Conservation (phyloP, 2,888 invertebrate genomes). For the Xestia sexstrigata region DNA sequence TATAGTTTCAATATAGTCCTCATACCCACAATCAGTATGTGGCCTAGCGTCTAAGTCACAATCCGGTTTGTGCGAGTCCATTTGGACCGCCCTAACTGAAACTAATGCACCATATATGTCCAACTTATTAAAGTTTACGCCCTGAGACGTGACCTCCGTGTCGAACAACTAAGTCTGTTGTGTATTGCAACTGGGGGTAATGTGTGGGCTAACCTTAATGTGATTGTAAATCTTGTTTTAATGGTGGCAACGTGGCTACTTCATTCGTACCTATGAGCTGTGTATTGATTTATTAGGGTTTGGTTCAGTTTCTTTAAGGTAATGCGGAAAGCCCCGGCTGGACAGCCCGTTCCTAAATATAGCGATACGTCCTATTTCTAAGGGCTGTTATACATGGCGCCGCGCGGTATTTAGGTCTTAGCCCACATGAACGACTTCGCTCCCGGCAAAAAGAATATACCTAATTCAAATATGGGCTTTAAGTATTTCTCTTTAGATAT, state of each 20-base stretch:
- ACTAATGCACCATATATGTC: slow-evolving; percentile 85
- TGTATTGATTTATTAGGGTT: slow-evolving; percentile 23
- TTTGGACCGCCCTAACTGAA: slow-evolving; percentile 79
- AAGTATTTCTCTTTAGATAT: no score
- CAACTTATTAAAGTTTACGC: slow-evolving; percentile 84
- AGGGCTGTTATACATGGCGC: no score
- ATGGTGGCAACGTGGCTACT: slow-evolving; percentile 28
- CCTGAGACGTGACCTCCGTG: slow-evolving; percentile 76
- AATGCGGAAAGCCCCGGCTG: neutral
- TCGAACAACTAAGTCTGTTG: slow-evolving; percentile 69
- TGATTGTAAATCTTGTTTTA: slow-evolving; percentile 61
- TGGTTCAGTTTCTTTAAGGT: neutral
- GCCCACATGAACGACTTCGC: no score
- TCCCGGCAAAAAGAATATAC: no score
- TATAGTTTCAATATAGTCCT: slow-evolving; percentile 56
- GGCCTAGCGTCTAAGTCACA: slow-evolving; percentile 66
- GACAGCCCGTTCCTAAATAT: neutral
- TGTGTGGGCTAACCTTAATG: slow-evolving; percentile 52
- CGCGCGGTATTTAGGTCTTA: no score
- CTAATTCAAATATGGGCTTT: no score
- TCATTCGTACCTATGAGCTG: neutral
- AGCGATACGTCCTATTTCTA: neutral
- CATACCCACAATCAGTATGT: slow-evolving; percentile 52
- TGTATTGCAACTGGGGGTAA: slow-evolving; percentile 59
- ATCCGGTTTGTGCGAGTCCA: slow-evolving; percentile 75